Evolutionary conservation across 2,113 vertebrate genomes (phyloP), one percentile per base, ranked within the genome.

Genomic region (Rana temporaria): DNA sequence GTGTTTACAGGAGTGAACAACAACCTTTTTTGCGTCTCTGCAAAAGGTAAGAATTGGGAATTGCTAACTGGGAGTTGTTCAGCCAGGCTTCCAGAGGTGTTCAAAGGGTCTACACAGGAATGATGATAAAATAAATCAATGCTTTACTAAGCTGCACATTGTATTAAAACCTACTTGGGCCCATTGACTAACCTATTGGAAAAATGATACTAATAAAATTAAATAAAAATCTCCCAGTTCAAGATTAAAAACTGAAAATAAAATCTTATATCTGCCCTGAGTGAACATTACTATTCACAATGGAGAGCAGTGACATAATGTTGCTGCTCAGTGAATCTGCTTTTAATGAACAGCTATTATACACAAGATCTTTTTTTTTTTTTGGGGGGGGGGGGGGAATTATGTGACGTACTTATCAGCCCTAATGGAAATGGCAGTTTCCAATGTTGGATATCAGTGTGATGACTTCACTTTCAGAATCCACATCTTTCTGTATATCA

Each of bases 401-500:
- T n/a, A 56, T 65, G 62, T 74, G 80, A 74, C 79, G 69, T 81
- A 72, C 73, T 64, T 73, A 64, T 73, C 26, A 38, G 42, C 69
- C 34, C 71, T 68, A 68, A 83, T 83, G 64, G 78, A 75, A 67
- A 76, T 20, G 68, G 53, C 55, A 17, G 26, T 26, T 76, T 82
- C 52, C 34, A 76, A 68, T 76, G 81, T 82, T 76, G 68, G 81
- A 48, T 83, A 75, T 64, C 69, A 73, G 59, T 42, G 7, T 57
- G 53, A 24, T 83, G 71, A 83, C 53, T 83, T 83, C 55, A 68
- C 64, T 75, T 48, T 64, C 52, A 34, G 70, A 75, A 56, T 74
- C 64, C 71, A 52, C 72, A 68, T 76, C 52, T 75, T 60, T 75
- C 64, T 75, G 81, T 68, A 76, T 68, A 83, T 83, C 64, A 60